phyloP scores from a whole-genome alignment of 37 sponge, comb jelly and placozoan species.

The Halichondria panicea region DNA sequence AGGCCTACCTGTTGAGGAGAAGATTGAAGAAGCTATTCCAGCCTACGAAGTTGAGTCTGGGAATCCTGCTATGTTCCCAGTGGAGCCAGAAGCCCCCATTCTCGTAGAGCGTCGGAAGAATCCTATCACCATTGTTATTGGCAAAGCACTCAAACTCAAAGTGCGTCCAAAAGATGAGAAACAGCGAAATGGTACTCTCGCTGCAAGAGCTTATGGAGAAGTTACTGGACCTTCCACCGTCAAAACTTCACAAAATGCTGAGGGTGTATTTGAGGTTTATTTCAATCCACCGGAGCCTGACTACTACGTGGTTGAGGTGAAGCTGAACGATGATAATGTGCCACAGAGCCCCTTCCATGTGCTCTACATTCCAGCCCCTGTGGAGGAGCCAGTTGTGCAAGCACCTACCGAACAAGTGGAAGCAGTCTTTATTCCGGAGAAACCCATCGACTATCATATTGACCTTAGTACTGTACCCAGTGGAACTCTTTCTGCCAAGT shows the following conservation, averaged over 20 bases:
- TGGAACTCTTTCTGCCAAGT: constrained; percentile 45
- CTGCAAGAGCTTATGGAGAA: constrained; percentile 31
- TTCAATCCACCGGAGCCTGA: constrained; percentile 29
- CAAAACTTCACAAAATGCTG: background rate
- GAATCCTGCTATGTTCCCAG: too few relatives aligned
- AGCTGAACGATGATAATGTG: constrained; percentile 8
- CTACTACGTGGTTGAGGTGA: constrained; percentile 12
- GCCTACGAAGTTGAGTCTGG: background rate
- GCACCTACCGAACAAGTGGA: background rate
- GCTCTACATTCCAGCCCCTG: background rate
- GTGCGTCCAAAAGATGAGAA: constrained; percentile 30
- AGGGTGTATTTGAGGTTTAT: background rate
- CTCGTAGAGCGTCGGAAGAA: background rate
- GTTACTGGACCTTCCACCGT: constrained; percentile 5
- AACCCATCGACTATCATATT: background rate
- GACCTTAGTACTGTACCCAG: constrained; percentile 33
- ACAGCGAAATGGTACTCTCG: constrained; percentile 18
- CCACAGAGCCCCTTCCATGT: constrained; percentile 22
- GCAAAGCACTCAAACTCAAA: constrained; percentile 15
- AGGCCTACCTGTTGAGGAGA: too few relatives aligned
- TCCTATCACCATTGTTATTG: background rate
- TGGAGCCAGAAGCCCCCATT: too few relatives aligned
- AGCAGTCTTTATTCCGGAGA: background rate
- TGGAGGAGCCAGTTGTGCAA: background rate
- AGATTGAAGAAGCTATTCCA: background rate